Evolutionary conservation across 1,140 invertebrate species (phyloP).

Genomic region (Bombus pascuorum): DNA sequence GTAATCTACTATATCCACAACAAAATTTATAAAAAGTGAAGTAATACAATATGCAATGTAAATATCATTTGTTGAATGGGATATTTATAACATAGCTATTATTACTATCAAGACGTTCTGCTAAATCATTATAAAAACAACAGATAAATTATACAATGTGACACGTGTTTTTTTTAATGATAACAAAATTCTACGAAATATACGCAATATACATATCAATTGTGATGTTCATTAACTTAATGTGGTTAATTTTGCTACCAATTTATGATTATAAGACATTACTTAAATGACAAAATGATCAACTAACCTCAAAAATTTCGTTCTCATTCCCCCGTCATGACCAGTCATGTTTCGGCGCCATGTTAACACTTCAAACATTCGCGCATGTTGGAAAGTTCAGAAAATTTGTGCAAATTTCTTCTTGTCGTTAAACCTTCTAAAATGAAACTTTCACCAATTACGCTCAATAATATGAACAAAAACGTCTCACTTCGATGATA

Average conservation of each 20-base stretch:
- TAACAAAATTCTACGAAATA: neutral
- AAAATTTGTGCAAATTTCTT: slow-evolving; percentile 46
- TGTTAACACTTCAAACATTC: slow-evolving; percentile 73
- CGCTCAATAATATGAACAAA: neutral
- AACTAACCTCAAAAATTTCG: slow-evolving; percentile 71
- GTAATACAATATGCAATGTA: neutral
- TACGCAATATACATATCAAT: neutral
- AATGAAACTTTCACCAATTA: slow-evolving; percentile 6
- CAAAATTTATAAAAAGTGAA: neutral
- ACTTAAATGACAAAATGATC: slow-evolving; percentile 52
- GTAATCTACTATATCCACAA: neutral
- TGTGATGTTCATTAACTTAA: neutral
- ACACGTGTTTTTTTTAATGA: slow-evolving; percentile 42
- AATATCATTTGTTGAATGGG: slow-evolving; percentile 22
- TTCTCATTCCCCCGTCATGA: slow-evolving; percentile 63
- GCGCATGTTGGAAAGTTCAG: slow-evolving; percentile 68
- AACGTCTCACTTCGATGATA: slow-evolving; percentile 13
- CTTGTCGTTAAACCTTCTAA: slow-evolving; percentile 11
- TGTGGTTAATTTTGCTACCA: neutral
- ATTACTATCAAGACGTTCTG: slow-evolving; percentile 26
- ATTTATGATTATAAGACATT: slow-evolving; percentile 19
- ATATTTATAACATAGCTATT: slow-evolving; percentile 22
- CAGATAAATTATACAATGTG: slow-evolving; percentile 51
- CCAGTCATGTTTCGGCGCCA: slow-evolving; percentile 72
- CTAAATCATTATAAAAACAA: slow-evolving; percentile 56